Base-by-base conservation (phyloP, 2,113 vertebrate genomes). In the Phyllostomus discolor region DNA sequence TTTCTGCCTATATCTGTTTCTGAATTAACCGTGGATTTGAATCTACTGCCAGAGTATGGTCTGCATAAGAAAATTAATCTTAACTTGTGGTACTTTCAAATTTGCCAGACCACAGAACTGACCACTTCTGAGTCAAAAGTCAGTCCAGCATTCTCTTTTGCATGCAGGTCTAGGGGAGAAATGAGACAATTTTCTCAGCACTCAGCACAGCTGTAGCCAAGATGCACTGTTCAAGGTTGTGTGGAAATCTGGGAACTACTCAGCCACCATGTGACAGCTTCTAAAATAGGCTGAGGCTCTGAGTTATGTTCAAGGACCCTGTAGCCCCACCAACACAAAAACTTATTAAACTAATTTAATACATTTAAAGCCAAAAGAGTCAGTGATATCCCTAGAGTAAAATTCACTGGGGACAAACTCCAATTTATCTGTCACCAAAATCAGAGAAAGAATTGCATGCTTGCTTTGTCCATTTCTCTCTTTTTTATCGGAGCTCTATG, bases 191-290 rank as follows among this genome's bases (percentile, higher is more conserved):
- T 89, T 91, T 76, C 54, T 95, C 38, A 83, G 35, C 57, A 92
- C 50, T 97, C 93, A 96, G 88, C 82, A 95, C 46, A 96, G 50
- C 38, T 85, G 24, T 62, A 46, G 93, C 95, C 96, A 97, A 93
- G 82, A 95, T 52, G 28, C 35, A 28, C 62, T 70, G 50, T 48
- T 94, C 31, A 91, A 73, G 52, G 38, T 41, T 69, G 41, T 90
- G 41, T 88, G 66, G 91, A 95, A 95, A 97, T 81, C 95, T 96
- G 95, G 87, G 90, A 95, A 80, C 79, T 89, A 67, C 73, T 89
- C 43, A 82, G 89, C 62, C 66, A 43, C 88, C 80, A 88, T 41
- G 82, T 80, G 91, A 90, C 91, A 96, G 75, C 87, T 96, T 84
- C 83, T 59, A 96, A 97, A 98, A 95, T 78, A 95, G 83, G 26